Percentiles rank a stretch among this genome's conserved stretches.
These are phyloP conservation scores for Habropoda laboriosa DNA, from an alignment of 1,140 invertebrate species.

Conservation along the genomic window DNA sequence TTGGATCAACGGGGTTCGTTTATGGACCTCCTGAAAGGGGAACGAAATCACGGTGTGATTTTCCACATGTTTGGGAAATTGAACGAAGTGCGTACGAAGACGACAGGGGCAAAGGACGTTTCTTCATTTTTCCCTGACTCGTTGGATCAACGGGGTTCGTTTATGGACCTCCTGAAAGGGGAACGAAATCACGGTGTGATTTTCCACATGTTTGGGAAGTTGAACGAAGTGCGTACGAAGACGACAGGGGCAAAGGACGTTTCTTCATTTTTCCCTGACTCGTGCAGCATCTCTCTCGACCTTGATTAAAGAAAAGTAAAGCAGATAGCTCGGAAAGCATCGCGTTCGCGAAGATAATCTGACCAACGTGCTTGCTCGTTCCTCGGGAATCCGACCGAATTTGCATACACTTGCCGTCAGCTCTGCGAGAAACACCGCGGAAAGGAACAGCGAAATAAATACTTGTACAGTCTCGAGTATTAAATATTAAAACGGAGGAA, in stretches of 20 bases:
- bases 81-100: not conserved
- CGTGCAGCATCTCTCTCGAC: not conserved
- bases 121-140: not conserved
- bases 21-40: not conserved
- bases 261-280: not conserved
- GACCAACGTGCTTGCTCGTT: not conserved
- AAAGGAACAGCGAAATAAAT: not conserved
- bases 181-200: not conserved
- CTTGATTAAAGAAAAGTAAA: slow-evolving; percentile 35
- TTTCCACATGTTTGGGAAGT: slow-evolving; percentile 4
- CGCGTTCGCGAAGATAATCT: slow-evolving; percentile 6
- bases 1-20: not conserved
- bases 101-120: not conserved
- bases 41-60: not conserved
- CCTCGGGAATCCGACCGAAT: not conserved
- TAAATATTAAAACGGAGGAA: not conserved
- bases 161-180: not conserved
- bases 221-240: not conserved
- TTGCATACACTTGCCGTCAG: not conserved
- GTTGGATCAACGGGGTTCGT: not conserved
- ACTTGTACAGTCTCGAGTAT: not conserved
- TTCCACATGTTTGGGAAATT: slow-evolving; percentile 4
- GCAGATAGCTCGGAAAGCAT: slow-evolving; percentile 5
- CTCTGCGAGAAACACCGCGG: not conserved
- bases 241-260: not conserved